Percentiles rank a stretch among this genome's conserved stretches.
Evolutionary conservation across 2,888 invertebrate species (phyloP).

Genomic region (Troilus luridus): DNA sequence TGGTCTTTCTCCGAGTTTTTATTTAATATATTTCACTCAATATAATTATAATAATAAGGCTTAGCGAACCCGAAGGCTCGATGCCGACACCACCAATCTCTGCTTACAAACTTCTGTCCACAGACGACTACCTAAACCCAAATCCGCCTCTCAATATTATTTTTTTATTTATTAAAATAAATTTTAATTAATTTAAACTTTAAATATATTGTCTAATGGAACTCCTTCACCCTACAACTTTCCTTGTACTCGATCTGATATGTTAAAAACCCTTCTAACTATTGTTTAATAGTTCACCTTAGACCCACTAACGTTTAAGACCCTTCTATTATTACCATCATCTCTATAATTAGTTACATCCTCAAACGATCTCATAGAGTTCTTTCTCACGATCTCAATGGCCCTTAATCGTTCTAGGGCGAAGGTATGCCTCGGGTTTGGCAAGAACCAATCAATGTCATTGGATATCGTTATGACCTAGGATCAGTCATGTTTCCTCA

Average conservation of each 20-base stretch:
- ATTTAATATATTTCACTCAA: no score
- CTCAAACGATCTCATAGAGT: not conserved
- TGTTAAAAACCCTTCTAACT: not conserved
- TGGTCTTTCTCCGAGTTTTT: no score
- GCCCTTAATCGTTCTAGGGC: not conserved
- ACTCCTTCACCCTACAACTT: no score
- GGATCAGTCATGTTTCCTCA: not conserved
- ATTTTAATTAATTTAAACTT: not conserved
- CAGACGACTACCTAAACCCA: no score
- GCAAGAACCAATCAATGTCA: constrained; percentile 1
- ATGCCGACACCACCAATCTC: no score
- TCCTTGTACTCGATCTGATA: no score
- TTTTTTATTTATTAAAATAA: no score
- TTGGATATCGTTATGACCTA: not conserved
- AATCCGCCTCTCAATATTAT: no score
- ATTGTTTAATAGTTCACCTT: not conserved
- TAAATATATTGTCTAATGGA: not conserved
- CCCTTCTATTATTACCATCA: not conserved
- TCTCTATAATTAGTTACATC: not conserved
- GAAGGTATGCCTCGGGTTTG: not conserved
- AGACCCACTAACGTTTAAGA: not conserved
- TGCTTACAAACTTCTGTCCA: no score
- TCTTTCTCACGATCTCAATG: not conserved
- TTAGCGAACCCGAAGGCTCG: no score
- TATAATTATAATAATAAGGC: no score